Evolutionary conservation across 2,113 vertebrate genomes (phyloP).

Genomic region (Indri indri): DNA sequence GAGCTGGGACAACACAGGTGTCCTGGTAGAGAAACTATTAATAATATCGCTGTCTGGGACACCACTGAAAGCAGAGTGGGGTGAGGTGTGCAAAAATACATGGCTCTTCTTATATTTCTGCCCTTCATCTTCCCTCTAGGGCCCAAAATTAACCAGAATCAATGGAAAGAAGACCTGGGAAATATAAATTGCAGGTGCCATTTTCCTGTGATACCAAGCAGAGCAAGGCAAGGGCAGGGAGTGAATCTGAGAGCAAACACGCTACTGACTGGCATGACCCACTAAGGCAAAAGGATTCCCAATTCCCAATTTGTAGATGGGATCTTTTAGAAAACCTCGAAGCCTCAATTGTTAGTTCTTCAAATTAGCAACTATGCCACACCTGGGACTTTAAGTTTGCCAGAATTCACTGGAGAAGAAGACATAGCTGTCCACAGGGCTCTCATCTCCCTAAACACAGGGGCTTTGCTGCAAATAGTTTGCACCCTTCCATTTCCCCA

Average conservation of each 20-base stretch:
- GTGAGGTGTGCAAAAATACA: not conserved
- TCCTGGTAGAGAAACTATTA: not conserved
- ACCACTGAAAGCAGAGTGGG: not conserved
- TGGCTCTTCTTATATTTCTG: not conserved
- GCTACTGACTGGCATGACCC: not conserved
- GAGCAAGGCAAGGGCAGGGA: not conserved
- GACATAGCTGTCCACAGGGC: not conserved
- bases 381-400: not conserved
- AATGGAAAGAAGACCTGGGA: not conserved
- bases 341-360: not conserved
- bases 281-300: not conserved
- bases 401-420: constrained; percentile 19
- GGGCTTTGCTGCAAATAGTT: not conserved
- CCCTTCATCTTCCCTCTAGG: not conserved
- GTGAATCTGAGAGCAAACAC: not conserved
- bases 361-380: not conserved
- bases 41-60: not conserved
- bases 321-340: constrained; percentile 10
- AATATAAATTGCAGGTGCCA: not conserved
- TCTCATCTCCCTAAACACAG: not conserved
- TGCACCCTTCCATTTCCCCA: not conserved
- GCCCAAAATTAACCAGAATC: not conserved
- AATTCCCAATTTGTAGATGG: not conserved
- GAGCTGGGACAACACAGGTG: not conserved
- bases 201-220: not conserved